These are phyloP conservation scores for Tethea ocularis DNA, from an alignment of 2,888 invertebrate species.

Conservation along the genomic window DNA sequence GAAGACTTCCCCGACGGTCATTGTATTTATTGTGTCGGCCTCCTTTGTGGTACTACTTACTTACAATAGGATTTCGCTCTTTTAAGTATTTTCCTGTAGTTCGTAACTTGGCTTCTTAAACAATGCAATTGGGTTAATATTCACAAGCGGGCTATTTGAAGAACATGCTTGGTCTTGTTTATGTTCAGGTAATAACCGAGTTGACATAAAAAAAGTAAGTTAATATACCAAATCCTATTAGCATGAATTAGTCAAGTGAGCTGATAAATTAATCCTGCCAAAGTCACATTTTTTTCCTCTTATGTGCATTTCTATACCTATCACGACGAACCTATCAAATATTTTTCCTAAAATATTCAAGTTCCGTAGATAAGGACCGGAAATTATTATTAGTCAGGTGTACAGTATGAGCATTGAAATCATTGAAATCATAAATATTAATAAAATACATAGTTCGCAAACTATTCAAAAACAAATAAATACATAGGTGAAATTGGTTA, in stretches of 20 bases:
- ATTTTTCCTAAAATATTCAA: no score
- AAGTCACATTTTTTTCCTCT: no score
- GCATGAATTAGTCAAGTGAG: neutral
- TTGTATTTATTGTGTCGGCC: slow-evolving; percentile 47
- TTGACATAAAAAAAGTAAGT: slow-evolving; percentile 29
- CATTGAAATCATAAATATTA: no score
- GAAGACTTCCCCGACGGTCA: slow-evolving; percentile 35
- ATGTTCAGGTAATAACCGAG: slow-evolving; percentile 46
- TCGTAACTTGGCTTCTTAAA: slow-evolving; percentile 41
- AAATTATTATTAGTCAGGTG: no score
- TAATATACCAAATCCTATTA: slow-evolving; percentile 10
- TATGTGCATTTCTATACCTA: no score
- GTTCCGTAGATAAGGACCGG: no score
- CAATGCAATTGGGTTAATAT: slow-evolving; percentile 44
- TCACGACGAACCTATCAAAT: no score
- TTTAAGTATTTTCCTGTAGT: slow-evolving; percentile 52
- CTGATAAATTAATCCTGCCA: neutral
- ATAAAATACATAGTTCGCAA: no score
- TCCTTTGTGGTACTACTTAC: slow-evolving; percentile 50
- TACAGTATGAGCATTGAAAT: no score
- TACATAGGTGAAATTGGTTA: no score
- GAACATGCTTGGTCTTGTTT: slow-evolving; percentile 26
- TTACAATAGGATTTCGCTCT: slow-evolving; percentile 51
- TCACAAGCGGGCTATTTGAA: slow-evolving; percentile 36
- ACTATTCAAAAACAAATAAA: no score